Conservation (phyloP, 2,113 vertebrate species). For the Forbesichthys agassizii region DNA sequence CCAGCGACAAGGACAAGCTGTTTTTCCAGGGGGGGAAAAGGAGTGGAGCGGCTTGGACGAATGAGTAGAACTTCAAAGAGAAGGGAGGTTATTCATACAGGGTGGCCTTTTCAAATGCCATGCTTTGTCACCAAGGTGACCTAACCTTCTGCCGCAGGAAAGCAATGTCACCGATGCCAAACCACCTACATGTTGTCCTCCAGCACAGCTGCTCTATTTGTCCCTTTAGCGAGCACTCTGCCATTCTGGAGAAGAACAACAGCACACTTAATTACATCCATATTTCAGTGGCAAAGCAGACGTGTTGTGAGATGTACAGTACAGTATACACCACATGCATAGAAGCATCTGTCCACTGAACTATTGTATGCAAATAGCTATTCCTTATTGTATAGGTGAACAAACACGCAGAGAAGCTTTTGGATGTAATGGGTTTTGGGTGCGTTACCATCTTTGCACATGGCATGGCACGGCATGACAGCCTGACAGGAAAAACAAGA, state of each 20-base stretch:
- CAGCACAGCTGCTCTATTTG: not conserved
- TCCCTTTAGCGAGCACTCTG: constrained; percentile 8
- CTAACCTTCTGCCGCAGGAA: constrained; percentile 35
- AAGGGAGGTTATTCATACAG: constrained; percentile 33
- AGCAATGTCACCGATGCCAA: constrained; percentile 26
- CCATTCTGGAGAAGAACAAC: too few relatives aligned
- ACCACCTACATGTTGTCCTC: constrained; percentile 22
- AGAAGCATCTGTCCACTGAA: too few relatives aligned
- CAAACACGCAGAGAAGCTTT: too few relatives aligned
- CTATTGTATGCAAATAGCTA: too few relatives aligned
- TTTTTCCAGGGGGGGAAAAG: constrained; percentile 6
- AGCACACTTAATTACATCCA: not conserved
- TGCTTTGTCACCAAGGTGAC: constrained; percentile 39
- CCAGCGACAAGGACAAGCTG: not conserved
- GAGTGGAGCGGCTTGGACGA: constrained; percentile 9
- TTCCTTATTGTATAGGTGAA: too few relatives aligned
- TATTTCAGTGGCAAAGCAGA: too few relatives aligned
- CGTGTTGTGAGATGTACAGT: too few relatives aligned
- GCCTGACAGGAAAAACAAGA: too few relatives aligned
- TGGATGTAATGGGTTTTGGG: too few relatives aligned
- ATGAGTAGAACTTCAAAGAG: constrained; percentile 26
- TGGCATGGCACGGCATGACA: too few relatives aligned
- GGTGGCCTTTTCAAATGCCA: constrained; percentile 69
- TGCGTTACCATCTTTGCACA: too few relatives aligned
- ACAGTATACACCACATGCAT: too few relatives aligned